These are phyloP conservation scores for Oligia strigilis DNA, from an alignment of 2,888 invertebrate species.

Conservation along the genomic window DNA sequence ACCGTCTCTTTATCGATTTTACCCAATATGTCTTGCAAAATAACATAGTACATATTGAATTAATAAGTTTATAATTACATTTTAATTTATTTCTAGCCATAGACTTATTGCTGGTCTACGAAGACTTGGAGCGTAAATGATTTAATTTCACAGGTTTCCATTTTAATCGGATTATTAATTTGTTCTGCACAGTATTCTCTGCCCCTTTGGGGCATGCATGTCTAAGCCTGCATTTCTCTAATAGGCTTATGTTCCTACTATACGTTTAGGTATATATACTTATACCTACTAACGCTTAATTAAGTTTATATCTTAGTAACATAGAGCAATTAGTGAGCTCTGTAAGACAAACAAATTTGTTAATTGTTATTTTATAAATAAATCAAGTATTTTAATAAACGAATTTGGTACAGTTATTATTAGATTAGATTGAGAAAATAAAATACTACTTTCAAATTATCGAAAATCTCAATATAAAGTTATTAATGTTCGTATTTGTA, in stretches of 20 bases:
- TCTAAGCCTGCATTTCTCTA: conserved; percentile 5
- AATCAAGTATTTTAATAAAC: background rate
- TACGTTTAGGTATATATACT: background rate
- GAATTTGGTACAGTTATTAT: background rate
- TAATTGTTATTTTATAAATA: background rate
- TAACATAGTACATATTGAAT: conserved; percentile 3
- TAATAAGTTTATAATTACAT: conserved; percentile 10
- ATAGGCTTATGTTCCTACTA: background rate
- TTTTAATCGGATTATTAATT: conserved; percentile 24
- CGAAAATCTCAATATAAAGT: conserved; percentile 7
- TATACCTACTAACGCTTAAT: background rate
- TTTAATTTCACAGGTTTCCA: conserved; percentile 32
- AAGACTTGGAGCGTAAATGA: conserved; percentile 1
- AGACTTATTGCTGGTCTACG: background rate
- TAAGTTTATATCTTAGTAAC: background rate
- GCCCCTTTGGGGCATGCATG: background rate
- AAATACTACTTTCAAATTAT: background rate
- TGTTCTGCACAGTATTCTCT: background rate
- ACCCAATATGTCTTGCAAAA: conserved; percentile 12
- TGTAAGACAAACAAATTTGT: background rate
- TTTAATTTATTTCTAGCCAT: conserved; percentile 10
- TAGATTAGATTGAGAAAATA: background rate
- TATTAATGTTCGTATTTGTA: conserved; percentile 8
- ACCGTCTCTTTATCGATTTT: conserved; percentile 23
- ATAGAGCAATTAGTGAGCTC: background rate